Evolutionary conservation across 2,888 invertebrate species (phyloP).

Genomic region (Synanthedon vespiformis): DNA sequence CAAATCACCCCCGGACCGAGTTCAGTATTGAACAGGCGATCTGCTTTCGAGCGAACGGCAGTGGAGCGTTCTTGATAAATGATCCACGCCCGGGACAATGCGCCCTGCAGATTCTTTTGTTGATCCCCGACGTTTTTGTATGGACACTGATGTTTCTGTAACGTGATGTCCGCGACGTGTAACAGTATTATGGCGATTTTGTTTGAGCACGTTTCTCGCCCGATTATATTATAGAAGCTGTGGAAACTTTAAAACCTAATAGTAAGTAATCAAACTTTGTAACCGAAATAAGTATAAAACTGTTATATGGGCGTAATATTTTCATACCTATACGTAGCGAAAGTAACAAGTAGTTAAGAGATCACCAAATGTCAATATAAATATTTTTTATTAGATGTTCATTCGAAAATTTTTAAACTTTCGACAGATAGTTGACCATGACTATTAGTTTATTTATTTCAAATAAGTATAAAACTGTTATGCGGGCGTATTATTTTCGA

Average conservation of each 20-base stretch:
- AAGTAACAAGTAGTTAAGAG: too few species aligned
- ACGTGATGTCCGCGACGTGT: slow-evolving; percentile 38
- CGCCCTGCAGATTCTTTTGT: slow-evolving; percentile 66
- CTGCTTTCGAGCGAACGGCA: slow-evolving; percentile 53
- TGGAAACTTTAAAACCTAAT: neutral
- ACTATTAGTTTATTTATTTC: too few species aligned
- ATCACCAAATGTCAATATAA: too few species aligned
- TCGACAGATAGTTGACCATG: too few species aligned
- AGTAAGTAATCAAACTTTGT: too few species aligned
- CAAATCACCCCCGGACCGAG: slow-evolving; percentile 23
- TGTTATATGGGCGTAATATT: too few species aligned
- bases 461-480: too few species aligned
- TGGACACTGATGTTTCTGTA: slow-evolving; percentile 54
- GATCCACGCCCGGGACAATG: slow-evolving; percentile 51
- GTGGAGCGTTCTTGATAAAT: slow-evolving; percentile 65
- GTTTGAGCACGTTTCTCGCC: neutral
- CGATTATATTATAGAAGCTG: neutral
- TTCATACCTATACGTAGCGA: too few species aligned
- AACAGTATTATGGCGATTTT: neutral
- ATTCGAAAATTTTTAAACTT: too few species aligned
- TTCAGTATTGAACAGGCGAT: slow-evolving; percentile 50
- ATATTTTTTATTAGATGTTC: too few species aligned
- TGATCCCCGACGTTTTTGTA: slow-evolving; percentile 55
- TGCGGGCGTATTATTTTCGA: too few species aligned
- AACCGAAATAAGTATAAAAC: too few species aligned